These are phyloP conservation scores for Artibeus lituratus DNA, from an alignment of 2,797 vertebrate species.

Conservation along the genomic window DNA sequence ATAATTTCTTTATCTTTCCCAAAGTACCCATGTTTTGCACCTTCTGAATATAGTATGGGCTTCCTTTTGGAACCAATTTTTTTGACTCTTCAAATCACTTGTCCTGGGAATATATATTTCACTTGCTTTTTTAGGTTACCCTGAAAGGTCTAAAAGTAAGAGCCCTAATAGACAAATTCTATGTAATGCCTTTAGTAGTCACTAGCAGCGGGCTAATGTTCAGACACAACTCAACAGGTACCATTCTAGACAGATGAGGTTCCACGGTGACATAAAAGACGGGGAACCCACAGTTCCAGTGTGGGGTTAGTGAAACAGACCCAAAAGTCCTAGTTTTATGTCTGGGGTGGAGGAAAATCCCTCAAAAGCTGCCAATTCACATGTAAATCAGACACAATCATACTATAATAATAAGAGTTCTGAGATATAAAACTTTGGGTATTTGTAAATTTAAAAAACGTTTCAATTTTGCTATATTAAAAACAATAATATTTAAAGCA, in stretches of 20 bases:
- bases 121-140: conserved; percentile 6
- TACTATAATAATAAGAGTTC: background rate
- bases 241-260: background rate
- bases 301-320: background rate
- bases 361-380: background rate
- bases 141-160: background rate
- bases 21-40: background rate
- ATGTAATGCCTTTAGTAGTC: background rate
- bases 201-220: background rate
- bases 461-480: conserved; percentile 3
- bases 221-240: background rate
- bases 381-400: background rate
- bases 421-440: background rate
- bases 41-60: background rate
- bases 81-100: background rate
- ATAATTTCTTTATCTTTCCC: background rate
- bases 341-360: background rate
- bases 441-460: background rate
- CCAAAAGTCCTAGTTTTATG: background rate
- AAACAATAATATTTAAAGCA: background rate
- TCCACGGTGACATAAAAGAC: background rate
- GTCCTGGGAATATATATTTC: background rate
- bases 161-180: background rate
- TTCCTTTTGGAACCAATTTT: background rate
- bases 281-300: background rate